phyloP scores from a whole-genome alignment of 2,888 invertebrate genomes.

The Calliopum simillimum region DNA sequence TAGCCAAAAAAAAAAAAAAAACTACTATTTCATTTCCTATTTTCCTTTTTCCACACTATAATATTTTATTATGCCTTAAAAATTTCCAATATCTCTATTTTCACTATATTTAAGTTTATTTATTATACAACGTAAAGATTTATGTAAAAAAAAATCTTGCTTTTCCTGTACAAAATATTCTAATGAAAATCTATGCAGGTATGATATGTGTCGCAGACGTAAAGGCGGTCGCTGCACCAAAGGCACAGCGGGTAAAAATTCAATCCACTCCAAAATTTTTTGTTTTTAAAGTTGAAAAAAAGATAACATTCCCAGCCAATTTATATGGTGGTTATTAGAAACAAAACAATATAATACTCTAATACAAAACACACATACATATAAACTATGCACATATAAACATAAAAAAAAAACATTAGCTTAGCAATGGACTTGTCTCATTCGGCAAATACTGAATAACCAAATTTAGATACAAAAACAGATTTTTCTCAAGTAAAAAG shows the following conservation, averaged over 20 bases:
- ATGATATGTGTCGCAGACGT: conserved; percentile 97
- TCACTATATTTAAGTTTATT: neutral
- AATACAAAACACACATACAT: too few species aligned
- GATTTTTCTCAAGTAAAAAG: too few species aligned
- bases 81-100: too few species aligned
- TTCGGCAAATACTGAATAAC: too few species aligned
- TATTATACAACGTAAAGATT: conserved; percentile 17
- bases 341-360: too few species aligned
- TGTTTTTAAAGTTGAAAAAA: conserved; percentile 10
- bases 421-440: too few species aligned
- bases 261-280: too few species aligned
- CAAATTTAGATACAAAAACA: too few species aligned
- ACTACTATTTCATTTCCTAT: conserved; percentile 11
- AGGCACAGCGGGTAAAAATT: conserved; percentile 94
- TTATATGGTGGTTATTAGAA: too few species aligned
- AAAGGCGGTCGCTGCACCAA: conserved; percentile 97
- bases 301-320: neutral
- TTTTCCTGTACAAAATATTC: conserved; percentile 25
- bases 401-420: too few species aligned
- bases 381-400: too few species aligned
- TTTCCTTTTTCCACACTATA: conserved; percentile 17
- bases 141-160: conserved; percentile 25
- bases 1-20: too few species aligned
- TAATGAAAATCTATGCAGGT: conserved; percentile 72
- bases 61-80: neutral